phyloP scores from a whole-genome alignment of 2,797 vertebrate species.

The Crenuchus spilurus region DNA sequence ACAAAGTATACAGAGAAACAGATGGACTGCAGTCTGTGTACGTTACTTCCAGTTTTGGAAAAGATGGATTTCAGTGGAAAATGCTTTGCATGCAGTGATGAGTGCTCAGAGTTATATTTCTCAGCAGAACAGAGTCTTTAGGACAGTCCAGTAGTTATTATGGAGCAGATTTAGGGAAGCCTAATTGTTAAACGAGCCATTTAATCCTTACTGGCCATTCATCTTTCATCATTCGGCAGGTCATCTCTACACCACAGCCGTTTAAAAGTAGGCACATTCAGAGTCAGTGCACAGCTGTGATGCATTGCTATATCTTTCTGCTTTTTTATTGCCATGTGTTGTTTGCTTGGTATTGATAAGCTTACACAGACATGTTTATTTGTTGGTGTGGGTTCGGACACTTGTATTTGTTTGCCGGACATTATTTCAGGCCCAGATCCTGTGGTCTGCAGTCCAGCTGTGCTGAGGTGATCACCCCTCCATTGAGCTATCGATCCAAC shows the following conservation, averaged over 20 bases:
- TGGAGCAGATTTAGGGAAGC: constrained; percentile 6
- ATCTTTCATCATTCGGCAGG: constrained; percentile 29
- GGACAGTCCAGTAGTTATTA: background rate
- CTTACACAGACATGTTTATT: constrained; percentile 42
- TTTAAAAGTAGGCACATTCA: background rate
- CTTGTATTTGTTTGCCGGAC: constrained; percentile 36
- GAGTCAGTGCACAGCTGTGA: background rate
- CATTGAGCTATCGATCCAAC: constrained; percentile 61
- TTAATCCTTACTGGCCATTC: constrained; percentile 15
- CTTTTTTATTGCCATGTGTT: background rate
- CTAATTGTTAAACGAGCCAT: constrained; percentile 25
- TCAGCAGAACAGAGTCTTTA: constrained; percentile 1
- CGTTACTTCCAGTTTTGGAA: background rate
- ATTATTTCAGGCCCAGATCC: constrained; percentile 35
- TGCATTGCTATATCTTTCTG: background rate
- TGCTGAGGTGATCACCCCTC: constrained; percentile 45
- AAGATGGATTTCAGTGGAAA: constrained; percentile 20
- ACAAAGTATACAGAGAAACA: too few relatives aligned
- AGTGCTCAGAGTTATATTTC: constrained; percentile 7
- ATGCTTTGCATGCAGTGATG: constrained; percentile 1
- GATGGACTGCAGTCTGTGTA: too few relatives aligned
- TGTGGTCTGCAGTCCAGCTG: constrained; percentile 38
- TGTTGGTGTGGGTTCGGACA: constrained; percentile 27
- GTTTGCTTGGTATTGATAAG: constrained; percentile 19
- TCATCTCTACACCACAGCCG: constrained; percentile 31